Percentiles rank a stretch among this genome's conserved stretches.
These are phyloP conservation scores for Papilio helenus DNA, from an alignment of 1,140 invertebrate genomes.

Conservation along the genomic window DNA sequence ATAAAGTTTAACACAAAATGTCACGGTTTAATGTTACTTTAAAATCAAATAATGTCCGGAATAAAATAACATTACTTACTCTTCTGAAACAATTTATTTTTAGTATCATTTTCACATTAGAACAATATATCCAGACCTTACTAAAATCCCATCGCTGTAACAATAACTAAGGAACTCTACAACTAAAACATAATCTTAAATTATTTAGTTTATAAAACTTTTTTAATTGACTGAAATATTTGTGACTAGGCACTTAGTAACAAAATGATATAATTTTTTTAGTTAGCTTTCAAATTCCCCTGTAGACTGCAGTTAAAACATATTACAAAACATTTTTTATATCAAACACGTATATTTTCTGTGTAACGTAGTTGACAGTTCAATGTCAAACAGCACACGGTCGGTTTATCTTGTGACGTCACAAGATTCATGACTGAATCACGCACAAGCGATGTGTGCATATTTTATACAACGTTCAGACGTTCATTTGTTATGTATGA, in stretches of 20 bases:
- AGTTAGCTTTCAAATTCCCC: too few species aligned
- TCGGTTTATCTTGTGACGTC: conserved; percentile 31
- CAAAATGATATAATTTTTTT: too few species aligned
- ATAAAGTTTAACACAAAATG: conserved; percentile 12
- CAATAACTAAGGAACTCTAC: not conserved
- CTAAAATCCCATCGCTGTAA: too few species aligned
- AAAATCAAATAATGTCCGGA: not conserved
- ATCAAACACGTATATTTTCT: not conserved
- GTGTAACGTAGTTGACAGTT: not conserved
- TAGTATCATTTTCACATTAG: not conserved
- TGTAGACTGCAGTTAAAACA: not conserved
- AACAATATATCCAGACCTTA: not conserved
- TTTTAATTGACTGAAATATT: too few species aligned
- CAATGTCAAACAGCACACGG: conserved; percentile 25
- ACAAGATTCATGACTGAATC: conserved; percentile 49
- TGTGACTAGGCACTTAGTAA: too few species aligned
- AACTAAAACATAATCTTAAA: not conserved
- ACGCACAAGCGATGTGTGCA: conserved; percentile 67
- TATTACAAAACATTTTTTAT: not conserved
- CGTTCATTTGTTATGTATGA: conserved; percentile 68
- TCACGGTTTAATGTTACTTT: not conserved
- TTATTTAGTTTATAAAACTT: too few species aligned
- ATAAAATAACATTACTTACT: not conserved
- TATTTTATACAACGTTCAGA: conserved; percentile 77
- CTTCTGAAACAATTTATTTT: not conserved